Base-by-base conservation (phyloP, 2,113 vertebrate species). In the Pelobates fuscus region DNA sequence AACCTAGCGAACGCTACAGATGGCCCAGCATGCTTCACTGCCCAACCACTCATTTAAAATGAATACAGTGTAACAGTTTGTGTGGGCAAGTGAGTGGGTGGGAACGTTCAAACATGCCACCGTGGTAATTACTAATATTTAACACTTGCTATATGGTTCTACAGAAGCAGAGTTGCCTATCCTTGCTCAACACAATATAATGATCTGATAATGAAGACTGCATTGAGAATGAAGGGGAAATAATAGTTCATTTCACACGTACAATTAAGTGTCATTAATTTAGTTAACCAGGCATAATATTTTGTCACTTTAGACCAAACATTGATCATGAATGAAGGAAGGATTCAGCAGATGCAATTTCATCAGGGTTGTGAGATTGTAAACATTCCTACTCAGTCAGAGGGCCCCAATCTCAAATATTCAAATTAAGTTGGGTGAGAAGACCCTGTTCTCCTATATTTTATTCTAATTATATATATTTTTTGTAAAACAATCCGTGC, bases 241-340 rank as follows among this genome's bases (percentile, higher is more conserved):
- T 90, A 87, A 90, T 84, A 89, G 83, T 87, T 88, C 86, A 88
- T 82, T 87, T 78, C 82, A 88, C 86, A 85, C 82, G 84, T 80
- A 82, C 86, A 89, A 91, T 87, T 86, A 89, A 89, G 82, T 83
- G 88, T 85, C 91, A 91, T 92, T 91, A 91, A 88, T 83, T 79
- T 82, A 89, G 87, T 85, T 85, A 89, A 89, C 85, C 90, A 90
- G 88, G 86, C 89, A 92, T 88, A 88, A 85, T 71, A 61, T 71
- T 71, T 71, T 71, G 69, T 60, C 69, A 71, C 26, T 71, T 70
- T 21, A 27, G n/a, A 86, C 84, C 83, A 88, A 89, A 86, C 82
- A 87, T 78, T 83, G 78, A 64, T 81, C 84, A 80, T 86, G 83
- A 78, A 84, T 77, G 83, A 86, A 85, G 83, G 79, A 80, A 73